phyloP scores from a whole-genome alignment of 2,113 vertebrate species.

The Dendropsophus ebraccatus region DNA sequence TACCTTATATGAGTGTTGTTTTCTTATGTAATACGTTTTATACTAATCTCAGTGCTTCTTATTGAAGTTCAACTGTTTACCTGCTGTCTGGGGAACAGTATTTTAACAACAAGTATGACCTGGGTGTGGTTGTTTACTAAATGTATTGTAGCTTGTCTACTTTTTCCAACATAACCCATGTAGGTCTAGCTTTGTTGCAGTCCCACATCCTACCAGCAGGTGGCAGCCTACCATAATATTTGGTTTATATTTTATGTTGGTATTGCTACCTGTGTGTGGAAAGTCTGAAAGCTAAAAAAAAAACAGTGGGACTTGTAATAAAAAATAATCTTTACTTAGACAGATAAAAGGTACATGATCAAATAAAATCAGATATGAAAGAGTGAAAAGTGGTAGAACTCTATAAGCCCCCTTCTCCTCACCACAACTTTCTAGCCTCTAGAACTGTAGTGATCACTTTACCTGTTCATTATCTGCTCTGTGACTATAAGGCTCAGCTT shows the following conservation, averaged over 20 bases:
- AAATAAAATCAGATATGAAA: background rate
- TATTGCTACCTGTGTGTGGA: too few species aligned
- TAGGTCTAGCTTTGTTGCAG: background rate
- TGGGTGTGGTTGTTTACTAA: background rate
- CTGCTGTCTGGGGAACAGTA: background rate
- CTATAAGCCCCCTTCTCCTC: too few species aligned
- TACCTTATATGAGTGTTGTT: too few species aligned
- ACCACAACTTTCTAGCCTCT: too few species aligned
- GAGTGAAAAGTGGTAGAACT: background rate
- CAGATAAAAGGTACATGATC: background rate
- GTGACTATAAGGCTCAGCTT: too few species aligned
- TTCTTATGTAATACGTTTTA: too few species aligned
- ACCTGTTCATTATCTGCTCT: too few species aligned
- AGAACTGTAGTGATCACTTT: too few species aligned
- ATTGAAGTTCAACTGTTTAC: background rate
- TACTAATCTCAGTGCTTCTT: too few species aligned
- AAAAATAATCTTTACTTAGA: too few species aligned
- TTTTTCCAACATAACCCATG: background rate
- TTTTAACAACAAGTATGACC: background rate
- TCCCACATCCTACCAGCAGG: background rate
- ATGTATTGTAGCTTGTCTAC: too few species aligned
- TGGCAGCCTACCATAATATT: constrained; percentile 22
- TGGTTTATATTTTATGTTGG: background rate
- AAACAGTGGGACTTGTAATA: background rate
- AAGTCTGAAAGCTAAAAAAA: background rate